These are phyloP conservation scores for Actinia equina DNA, from an alignment of 64 coral and sea anemone species.

Conservation along the genomic window DNA sequence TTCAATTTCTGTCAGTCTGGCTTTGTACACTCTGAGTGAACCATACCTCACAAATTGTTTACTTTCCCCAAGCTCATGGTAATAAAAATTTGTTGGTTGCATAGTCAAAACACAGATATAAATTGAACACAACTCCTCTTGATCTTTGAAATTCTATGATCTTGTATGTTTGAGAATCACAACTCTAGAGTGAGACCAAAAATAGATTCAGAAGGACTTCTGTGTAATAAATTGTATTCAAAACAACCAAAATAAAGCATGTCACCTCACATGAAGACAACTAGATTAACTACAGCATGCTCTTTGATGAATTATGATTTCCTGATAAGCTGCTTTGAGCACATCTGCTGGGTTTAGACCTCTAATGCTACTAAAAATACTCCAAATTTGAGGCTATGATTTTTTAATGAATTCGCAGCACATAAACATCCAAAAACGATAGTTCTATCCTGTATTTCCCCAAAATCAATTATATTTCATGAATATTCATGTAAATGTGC, in stretches of 20 bases:
- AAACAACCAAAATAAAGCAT: background rate
- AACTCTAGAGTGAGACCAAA: background rate
- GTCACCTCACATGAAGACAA: background rate
- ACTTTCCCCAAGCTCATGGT: background rate
- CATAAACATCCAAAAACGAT: background rate
- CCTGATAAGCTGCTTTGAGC: background rate
- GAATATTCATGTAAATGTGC: slow-evolving; percentile 5
- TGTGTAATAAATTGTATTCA: background rate
- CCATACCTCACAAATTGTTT: background rate
- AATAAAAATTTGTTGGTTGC: background rate
- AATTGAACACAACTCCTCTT: background rate
- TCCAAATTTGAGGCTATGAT: background rate
- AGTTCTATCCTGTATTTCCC: background rate
- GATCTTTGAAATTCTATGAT: background rate
- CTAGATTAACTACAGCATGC: background rate
- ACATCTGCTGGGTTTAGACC: background rate
- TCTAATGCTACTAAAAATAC: background rate
- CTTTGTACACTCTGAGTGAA: slow-evolving; percentile 6
- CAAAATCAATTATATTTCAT: background rate
- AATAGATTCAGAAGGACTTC: background rate
- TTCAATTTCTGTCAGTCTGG: background rate
- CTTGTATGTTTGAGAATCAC: background rate
- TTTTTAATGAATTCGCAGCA: background rate
- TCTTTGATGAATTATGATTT: background rate
- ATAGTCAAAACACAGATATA: background rate